Base-by-base conservation (phyloP, 2,888 invertebrate species). In the Rotaria macrura region DNA sequence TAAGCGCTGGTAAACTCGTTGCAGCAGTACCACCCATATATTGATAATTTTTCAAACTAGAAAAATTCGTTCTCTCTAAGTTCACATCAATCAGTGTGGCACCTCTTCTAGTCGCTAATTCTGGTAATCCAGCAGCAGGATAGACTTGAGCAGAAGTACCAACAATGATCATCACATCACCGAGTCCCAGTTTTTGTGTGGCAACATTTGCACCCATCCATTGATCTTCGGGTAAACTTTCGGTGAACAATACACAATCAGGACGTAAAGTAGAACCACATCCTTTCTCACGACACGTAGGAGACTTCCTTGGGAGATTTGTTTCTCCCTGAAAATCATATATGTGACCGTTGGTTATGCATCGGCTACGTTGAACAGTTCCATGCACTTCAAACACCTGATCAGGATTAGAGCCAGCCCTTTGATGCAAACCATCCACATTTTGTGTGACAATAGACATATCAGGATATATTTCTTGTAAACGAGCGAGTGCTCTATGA, bases 381-480 rank as follows among this genome's bases (percentile, higher is more conserved):
- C 65, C 65, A 14, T 65, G 65, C 17, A 65, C 65, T 34, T 65
- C 65, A 34, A n/a, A 65, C n/a, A 65, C 65, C 3, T 17, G 65
- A 65, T 65, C 34, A n/a, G 65, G 34, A 29, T 91, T 89, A 0
- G 93, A 92, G 9, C 93, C 93, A 9, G 93, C 93, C 86, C 90
- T 90, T 87, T 91, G 91, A 90, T 94, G 93, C 23, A 94, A 91
- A 86, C 93, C 93, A 88, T 94, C 93, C 85, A 94, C 93, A 89
- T 94, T 94, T 89, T 93, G 93, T 0, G 93, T 93, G 47, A 93
- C 91, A 12, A 93, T 91, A 0, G 91, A 93, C 38, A 92, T 89
- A 83, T 89, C 65, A 29, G 34, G 65, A 65, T 29, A 65, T 65
- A 65, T 29, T 65, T 65, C 14, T 65, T 65, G 29, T 65, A 65